Evolutionary conservation across 2,113 vertebrate species (phyloP), one percentile per base, ranked within the genome.

Genomic region (Bos indicus): DNA sequence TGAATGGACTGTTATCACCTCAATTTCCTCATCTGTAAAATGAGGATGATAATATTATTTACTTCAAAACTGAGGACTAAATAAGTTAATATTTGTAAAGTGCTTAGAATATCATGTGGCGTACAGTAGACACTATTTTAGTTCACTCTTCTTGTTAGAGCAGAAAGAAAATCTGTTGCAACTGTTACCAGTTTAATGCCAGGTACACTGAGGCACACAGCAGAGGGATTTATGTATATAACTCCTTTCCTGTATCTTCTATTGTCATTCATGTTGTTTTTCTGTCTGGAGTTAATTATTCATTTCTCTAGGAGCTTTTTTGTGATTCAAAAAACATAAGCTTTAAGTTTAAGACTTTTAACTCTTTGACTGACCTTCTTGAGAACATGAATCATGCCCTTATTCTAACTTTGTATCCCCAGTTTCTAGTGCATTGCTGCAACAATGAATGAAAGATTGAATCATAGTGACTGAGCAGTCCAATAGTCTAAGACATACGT

Each of bases 231-330:
- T 90, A 28, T 25, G 43, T 40, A 46, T 17, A 64, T 12, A 64
- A 16, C 11, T 95, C 82, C 43, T 19, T 92, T 51, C 82, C 25
- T 93, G 0, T 57, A 52, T 80, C 87, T 91, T 95, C 30, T 48
- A 4, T 59, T 93, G 28, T 26, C 82, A 91, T 52, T 91, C 14
- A 46, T 48, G 14, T 67, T 91, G 52, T 92, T 86, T 97, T 97
- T 96, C 67, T 97, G 15, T 60, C 15, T 86, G 52, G 16, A 95
- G 19, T 94, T 94, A 51, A 93, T 88, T 88, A 71, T 91, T 77
- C 15, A 86, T 92, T 95, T 97, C 71, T 83, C 54, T 19, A 77
- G 14, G 12, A 56, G 4, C 7, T 51, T 71, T 97, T 88, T 95
- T 26, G 71, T 43, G 40, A 92, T 78, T 97, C 54, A 81, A 54